phyloP scores from a whole-genome alignment of 2,797 vertebrate genomes.

The Sebastes diaconus region DNA sequence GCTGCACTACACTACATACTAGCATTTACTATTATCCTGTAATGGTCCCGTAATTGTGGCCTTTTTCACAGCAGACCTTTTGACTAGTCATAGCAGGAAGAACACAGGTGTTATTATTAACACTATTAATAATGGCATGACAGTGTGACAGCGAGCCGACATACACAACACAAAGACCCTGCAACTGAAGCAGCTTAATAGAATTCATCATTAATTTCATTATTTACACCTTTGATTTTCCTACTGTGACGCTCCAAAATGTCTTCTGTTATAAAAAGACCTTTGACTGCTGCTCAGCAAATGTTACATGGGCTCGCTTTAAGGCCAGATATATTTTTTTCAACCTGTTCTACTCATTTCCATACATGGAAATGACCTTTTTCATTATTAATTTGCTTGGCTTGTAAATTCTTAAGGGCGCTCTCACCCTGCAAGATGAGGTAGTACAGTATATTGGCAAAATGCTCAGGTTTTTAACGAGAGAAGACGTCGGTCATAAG shows the following conservation, averaged over 20 bases:
- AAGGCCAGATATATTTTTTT: background rate
- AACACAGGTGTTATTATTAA: background rate
- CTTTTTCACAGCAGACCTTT: background rate
- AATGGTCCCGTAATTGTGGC: background rate
- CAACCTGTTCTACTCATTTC: constrained; percentile 3
- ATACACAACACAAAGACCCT: no score
- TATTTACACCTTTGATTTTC: background rate
- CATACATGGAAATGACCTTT: constrained; percentile 2
- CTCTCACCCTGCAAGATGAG: constrained; percentile 86
- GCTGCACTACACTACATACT: background rate
- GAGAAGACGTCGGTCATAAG: constrained; percentile 74
- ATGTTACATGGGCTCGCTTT: background rate
- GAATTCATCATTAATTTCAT: background rate
- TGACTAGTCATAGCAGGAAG: background rate
- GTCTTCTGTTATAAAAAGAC: background rate
- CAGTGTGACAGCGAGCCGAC: background rate
- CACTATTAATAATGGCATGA: background rate
- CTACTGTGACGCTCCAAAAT: background rate
- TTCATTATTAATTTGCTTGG: constrained; percentile 48
- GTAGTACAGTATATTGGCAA: constrained; percentile 86
- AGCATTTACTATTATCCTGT: background rate
- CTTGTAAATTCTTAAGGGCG: constrained; percentile 85
- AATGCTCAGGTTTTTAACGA: constrained; percentile 79
- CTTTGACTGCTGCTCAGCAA: background rate
- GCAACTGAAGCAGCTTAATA: background rate